Percentiles rank a stretch among this genome's conserved stretches.
Conservation (phyloP, 2,113 vertebrate genomes). For the Heterocephalus glaber region DNA sequence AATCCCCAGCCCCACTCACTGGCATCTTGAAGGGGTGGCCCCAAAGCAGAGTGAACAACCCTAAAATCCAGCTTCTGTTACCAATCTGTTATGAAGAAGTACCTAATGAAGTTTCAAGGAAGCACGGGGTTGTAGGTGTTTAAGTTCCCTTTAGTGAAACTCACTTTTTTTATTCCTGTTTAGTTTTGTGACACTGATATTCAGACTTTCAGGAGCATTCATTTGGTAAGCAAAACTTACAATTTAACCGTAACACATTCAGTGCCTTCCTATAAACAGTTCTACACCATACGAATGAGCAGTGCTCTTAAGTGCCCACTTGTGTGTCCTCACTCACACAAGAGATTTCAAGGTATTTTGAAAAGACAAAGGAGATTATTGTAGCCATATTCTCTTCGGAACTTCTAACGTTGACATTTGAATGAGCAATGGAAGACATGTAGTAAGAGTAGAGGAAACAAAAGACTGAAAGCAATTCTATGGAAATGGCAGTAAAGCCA, state of each 20-base stretch:
- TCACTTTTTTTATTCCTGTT: conserved; percentile 78
- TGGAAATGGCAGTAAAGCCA: neutral
- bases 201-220: neutral
- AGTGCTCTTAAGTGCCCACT: neutral
- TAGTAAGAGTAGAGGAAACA: neutral
- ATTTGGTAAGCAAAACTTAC: conserved; percentile 19
- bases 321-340: neutral
- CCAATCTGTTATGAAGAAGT: conserved; percentile 47
- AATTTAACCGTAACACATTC: neutral
- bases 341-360: neutral
- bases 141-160: conserved; percentile 68
- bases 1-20: too few species aligned
- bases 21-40: neutral
- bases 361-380: conserved; percentile 19
- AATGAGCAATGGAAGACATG: neutral
- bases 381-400: conserved; percentile 21
- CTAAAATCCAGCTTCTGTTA: conserved; percentile 7
- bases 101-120: conserved; percentile 55
- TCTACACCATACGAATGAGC: neutral
- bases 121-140: conserved; percentile 50
- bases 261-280: neutral
- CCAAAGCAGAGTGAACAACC: neutral
- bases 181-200: neutral
- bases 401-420: conserved; percentile 32
- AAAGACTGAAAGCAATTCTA: neutral